phyloP scores from a whole-genome alignment of 1,140 invertebrate genomes.

The Apolygus lucorum region DNA sequence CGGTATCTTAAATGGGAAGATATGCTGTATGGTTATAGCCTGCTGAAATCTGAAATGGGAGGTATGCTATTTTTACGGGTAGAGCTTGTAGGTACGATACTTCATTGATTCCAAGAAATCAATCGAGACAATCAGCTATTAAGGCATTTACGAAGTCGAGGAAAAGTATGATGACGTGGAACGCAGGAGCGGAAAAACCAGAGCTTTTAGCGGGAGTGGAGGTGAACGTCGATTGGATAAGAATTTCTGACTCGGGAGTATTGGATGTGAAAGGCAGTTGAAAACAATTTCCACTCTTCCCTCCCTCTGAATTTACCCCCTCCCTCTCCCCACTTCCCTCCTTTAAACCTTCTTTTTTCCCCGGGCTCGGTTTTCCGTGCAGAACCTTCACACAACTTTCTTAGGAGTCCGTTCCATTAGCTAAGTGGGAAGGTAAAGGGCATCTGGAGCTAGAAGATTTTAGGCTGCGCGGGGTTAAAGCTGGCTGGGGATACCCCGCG shows the following conservation, averaged over 20 bases:
- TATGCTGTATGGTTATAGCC: too few species aligned
- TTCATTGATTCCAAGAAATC: too few species aligned
- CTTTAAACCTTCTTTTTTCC: constrained; percentile 25
- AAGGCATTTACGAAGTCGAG: too few species aligned
- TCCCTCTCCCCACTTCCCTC: too few species aligned
- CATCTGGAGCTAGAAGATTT: background rate
- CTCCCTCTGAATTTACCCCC: constrained; percentile 18
- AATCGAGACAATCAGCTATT: too few species aligned
- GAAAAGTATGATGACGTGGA: too few species aligned
- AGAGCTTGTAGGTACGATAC: too few species aligned
- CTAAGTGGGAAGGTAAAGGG: background rate
- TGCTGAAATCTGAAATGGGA: too few species aligned
- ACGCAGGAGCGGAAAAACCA: too few species aligned
- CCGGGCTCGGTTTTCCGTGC: constrained; percentile 28
- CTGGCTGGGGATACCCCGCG: background rate
- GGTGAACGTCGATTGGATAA: constrained; percentile 8
- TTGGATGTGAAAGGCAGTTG: constrained; percentile 13
- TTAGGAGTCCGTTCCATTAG: constrained; percentile 25
- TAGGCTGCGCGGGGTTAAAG: background rate
- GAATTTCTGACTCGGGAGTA: constrained; percentile 1
- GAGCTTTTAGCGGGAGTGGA: too few species aligned
- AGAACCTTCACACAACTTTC: constrained; percentile 30
- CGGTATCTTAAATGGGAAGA: too few species aligned
- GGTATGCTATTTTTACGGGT: too few species aligned
- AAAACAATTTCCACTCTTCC: constrained; percentile 12